Base-by-base conservation (phyloP, 1,140 invertebrate species). In the Danaus melanippus region DNA sequence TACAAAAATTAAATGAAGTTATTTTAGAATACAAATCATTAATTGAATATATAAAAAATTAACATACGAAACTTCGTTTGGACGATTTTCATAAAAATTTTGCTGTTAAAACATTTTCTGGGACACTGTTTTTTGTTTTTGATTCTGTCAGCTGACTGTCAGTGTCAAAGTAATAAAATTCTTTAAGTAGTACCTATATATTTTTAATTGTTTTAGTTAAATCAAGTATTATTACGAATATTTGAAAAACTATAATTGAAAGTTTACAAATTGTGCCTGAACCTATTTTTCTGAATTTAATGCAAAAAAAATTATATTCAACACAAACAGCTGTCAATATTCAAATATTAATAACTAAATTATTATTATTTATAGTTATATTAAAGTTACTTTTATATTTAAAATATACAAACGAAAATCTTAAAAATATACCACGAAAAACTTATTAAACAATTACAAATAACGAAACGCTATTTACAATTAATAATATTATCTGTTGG, bases 111-210 rank as follows among this genome's bases (percentile, higher is more conserved):
- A 76, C 41, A 42, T 40, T 44, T 56, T 71, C 68, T 75, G 62
- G 69, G 58, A 71, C 76, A 76, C 71, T 76, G 71, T 77, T 82
- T 79, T 79, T 77, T 78, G 69, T 76, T 78, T 81, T 77, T 78
- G 62, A 71, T 71, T 69, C 57, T 70, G 66, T 67, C 67, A 64
- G 53, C 46, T 45, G 45, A 53, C 48, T 52, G 52, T 46, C 50
- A 12, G 46, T 62, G 57, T 47, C 56, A 62, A 51, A 39, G 21
- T 32, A 4, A 32, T 32, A 4, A 32, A 32, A 32, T 32, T 8
- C 17, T 21, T 4, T 4, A 32, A 32, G 21, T 32, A 32, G 21
- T 32, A 32, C 21, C 2, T 32, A 32, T 32, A 32, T 32, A 32
- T 32, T 32, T 32, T 32, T 32, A 32, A 32, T 32, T 32, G 21